These are phyloP conservation scores for Gymnothorax reevesii DNA, from an alignment of 2,797 vertebrate genomes.

Conservation along the genomic window DNA sequence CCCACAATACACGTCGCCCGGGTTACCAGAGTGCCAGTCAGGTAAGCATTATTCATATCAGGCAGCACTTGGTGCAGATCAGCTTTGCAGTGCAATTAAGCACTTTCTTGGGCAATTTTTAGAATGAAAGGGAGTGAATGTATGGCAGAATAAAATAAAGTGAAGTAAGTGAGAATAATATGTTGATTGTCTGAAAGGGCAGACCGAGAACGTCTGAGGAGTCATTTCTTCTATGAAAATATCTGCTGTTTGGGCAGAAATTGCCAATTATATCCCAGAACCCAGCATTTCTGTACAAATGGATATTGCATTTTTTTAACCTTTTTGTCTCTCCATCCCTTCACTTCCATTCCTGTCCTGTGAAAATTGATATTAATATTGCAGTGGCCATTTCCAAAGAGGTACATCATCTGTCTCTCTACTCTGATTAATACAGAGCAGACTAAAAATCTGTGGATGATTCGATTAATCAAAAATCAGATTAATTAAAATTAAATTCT, in stretches of 20 bases:
- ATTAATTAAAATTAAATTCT: background rate
- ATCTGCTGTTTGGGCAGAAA: background rate
- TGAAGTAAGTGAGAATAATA: slow-evolving; percentile 59
- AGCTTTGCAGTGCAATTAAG: slow-evolving; percentile 61
- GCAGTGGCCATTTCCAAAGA: background rate
- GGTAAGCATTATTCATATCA: slow-evolving; percentile 44
- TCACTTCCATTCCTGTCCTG: background rate
- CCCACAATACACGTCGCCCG: background rate
- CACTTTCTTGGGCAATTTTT: slow-evolving; percentile 31
- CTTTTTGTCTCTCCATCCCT: background rate
- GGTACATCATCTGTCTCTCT: background rate
- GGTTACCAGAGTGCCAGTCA: background rate
- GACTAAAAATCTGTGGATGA: background rate
- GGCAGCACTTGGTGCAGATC: slow-evolving; percentile 18
- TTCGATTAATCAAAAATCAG: background rate
- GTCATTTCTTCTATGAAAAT: background rate
- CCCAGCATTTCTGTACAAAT: background rate
- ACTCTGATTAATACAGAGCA: background rate
- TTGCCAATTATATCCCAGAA: background rate
- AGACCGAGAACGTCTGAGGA: background rate
- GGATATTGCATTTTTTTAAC: background rate
- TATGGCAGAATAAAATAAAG: slow-evolving; percentile 38
- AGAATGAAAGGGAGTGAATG: slow-evolving; percentile 46
- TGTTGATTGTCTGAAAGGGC: slow-evolving; percentile 40
- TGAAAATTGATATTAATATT: background rate